phyloP scores from a whole-genome alignment of 2,888 invertebrate species.

The Bhutanitis thaidina region DNA sequence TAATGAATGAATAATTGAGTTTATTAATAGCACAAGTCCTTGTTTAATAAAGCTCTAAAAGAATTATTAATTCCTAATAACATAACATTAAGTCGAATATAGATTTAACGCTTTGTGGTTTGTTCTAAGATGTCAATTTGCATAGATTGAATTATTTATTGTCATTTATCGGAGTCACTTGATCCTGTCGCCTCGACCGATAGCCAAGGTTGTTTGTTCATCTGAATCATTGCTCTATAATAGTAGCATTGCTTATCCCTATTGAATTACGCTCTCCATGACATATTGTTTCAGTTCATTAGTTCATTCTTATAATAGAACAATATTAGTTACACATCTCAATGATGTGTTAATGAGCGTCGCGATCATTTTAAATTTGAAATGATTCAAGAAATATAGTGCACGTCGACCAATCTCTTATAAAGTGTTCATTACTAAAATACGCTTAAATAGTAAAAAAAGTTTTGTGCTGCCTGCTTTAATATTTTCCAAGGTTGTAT shows the following conservation, averaged over 20 bases:
- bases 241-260: constrained; percentile 10
- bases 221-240: constrained; percentile 12
- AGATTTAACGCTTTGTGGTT: background rate
- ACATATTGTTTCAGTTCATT: constrained; percentile 17
- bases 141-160: constrained; percentile 16
- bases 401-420: no score
- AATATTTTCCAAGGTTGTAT: no score
- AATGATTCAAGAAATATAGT: background rate
- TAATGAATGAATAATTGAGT: background rate
- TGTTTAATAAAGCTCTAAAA: background rate
- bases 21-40: background rate
- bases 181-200: constrained; percentile 12
- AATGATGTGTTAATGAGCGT: constrained; percentile 9
- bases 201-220: constrained; percentile 16
- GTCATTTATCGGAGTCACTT: constrained; percentile 9
- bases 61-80: background rate
- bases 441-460: no score
- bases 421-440: no score
- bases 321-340: constrained; percentile 12
- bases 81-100: background rate
- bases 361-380: background rate
- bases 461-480: no score
- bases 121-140: background rate
- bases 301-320: constrained; percentile 5
- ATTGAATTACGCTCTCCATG: constrained; percentile 18